phyloP scores from a whole-genome alignment of 2,888 invertebrate genomes.

The Colostygia pectinataria region DNA sequence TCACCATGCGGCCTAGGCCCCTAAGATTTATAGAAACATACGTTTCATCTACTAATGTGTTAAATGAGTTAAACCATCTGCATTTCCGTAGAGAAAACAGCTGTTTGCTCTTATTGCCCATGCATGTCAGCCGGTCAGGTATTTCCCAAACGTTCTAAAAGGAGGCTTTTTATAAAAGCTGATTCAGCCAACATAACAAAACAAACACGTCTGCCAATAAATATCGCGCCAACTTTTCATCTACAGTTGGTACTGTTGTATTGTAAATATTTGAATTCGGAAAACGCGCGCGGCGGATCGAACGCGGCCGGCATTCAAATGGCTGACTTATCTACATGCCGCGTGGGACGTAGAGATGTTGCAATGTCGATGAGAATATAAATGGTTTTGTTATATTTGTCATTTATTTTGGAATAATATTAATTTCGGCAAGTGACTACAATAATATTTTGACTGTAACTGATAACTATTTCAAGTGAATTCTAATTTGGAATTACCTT shows the following conservation, averaged over 20 bases:
- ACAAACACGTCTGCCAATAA: slow-evolving; percentile 35
- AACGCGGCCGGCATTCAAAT: slow-evolving; percentile 68
- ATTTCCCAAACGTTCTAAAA: slow-evolving; percentile 1
- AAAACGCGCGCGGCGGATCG: slow-evolving; percentile 35
- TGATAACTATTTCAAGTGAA: too few relatives aligned
- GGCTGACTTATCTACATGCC: slow-evolving; percentile 62
- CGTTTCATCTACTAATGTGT: too few relatives aligned
- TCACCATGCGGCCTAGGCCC: too few relatives aligned
- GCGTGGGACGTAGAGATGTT: slow-evolving; percentile 38
- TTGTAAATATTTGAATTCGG: slow-evolving; percentile 43
- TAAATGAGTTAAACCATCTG: too few relatives aligned
- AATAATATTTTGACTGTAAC: too few relatives aligned
- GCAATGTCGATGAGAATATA: slow-evolving; percentile 16
- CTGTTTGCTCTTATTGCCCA: too few relatives aligned
- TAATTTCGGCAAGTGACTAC: too few relatives aligned
- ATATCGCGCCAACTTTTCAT: slow-evolving; percentile 39
- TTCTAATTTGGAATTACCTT: too few relatives aligned
- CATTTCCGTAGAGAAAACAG: too few relatives aligned
- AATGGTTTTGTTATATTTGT: slow-evolving; percentile 4
- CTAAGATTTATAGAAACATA: too few relatives aligned
- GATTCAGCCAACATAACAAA: slow-evolving; percentile 26
- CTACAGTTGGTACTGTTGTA: slow-evolving; percentile 37
- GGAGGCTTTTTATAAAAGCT: neutral
- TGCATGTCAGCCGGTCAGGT: too few relatives aligned
- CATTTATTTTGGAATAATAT: too few relatives aligned